Evolutionary conservation across 92 coral and sea anemone genomes (phyloP).

Genomic region (Epizoanthus scotinus): DNA sequence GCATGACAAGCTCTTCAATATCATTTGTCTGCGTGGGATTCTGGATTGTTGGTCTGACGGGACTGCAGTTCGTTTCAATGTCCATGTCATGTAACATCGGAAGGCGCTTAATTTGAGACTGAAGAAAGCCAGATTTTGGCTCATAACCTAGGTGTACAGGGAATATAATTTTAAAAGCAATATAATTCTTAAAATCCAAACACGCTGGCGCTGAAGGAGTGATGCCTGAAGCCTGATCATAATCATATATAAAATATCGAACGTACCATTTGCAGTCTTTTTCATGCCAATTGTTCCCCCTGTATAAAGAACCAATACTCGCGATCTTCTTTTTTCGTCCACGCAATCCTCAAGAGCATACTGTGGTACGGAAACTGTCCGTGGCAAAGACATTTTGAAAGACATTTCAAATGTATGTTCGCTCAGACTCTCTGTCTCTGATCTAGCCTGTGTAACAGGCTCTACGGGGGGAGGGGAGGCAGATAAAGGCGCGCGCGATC

Average conservation of each 20-base stretch:
- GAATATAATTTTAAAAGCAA: background rate
- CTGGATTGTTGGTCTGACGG: background rate
- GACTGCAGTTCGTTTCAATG: conserved; percentile 31
- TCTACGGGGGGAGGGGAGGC: no score
- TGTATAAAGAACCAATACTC: conserved; percentile 89
- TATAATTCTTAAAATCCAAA: no score
- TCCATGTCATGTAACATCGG: conserved; percentile 91
- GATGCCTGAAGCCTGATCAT: no score
- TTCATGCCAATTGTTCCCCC: conserved; percentile 99
- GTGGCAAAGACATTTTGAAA: background rate
- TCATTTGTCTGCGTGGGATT: background rate
- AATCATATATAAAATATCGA: no score
- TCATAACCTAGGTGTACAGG: conserved; percentile 65
- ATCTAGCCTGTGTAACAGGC: no score
- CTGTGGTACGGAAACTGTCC: background rate
- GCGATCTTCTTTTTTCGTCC: conserved; percentile 41
- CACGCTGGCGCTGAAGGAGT: background rate
- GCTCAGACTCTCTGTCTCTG: no score
- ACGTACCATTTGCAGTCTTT: conserved; percentile 74
- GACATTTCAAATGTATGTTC: no score
- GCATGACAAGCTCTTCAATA: conserved; percentile 92
- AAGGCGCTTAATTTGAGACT: conserved; percentile 79
- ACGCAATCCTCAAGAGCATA: background rate
- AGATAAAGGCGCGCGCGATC: no score
- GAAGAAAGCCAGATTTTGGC: conserved; percentile 81